Percentiles rank a stretch among this genome's conserved stretches.
Conservation (phyloP, 2,113 vertebrate genomes). For the Neogobius melanostomus region DNA sequence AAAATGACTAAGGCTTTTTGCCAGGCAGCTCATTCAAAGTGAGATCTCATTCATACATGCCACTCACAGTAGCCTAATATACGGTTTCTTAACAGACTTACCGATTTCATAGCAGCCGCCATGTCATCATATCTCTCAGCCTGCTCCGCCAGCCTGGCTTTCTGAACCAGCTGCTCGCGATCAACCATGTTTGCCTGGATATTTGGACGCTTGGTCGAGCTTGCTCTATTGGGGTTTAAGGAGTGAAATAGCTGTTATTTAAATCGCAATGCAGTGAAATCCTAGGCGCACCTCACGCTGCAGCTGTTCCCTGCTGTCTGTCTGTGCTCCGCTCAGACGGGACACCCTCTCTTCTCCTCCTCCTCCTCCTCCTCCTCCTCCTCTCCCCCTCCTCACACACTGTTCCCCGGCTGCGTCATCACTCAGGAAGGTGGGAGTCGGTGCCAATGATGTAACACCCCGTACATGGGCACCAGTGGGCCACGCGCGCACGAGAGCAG, state of each 20-base stretch:
- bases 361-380: not conserved
- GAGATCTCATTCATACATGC: not conserved
- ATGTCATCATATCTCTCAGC: constrained; percentile 98
- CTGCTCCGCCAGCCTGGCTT: constrained; percentile 98
- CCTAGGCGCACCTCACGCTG: constrained; percentile 66
- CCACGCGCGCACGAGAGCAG: constrained; percentile 28
- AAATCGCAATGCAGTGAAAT: constrained; percentile 73
- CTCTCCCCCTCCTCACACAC: constrained; percentile 50
- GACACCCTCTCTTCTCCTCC: constrained; percentile 64
- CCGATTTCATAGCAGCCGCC: constrained; percentile 99
- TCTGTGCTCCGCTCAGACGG: constrained; percentile 74
- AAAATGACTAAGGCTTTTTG: not conserved
- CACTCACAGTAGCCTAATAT: not conserved
- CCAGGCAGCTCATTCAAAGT: not conserved
- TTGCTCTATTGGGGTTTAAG: constrained; percentile 38
- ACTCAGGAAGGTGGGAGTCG: constrained; percentile 73
- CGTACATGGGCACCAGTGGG: constrained; percentile 63
- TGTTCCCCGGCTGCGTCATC: constrained; percentile 75
- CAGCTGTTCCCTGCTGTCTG: constrained; percentile 82
- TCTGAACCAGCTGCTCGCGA: constrained; percentile 99
- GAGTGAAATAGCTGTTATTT: constrained; percentile 54
- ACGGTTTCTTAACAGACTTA: constrained; percentile 74
- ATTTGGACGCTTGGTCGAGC: constrained; percentile 42
- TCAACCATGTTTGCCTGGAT: constrained; percentile 85
- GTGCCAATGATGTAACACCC: constrained; percentile 76